Evolutionary conservation across 2,888 invertebrate genomes (phyloP).

Genomic region (Copidosoma aretas): DNA sequence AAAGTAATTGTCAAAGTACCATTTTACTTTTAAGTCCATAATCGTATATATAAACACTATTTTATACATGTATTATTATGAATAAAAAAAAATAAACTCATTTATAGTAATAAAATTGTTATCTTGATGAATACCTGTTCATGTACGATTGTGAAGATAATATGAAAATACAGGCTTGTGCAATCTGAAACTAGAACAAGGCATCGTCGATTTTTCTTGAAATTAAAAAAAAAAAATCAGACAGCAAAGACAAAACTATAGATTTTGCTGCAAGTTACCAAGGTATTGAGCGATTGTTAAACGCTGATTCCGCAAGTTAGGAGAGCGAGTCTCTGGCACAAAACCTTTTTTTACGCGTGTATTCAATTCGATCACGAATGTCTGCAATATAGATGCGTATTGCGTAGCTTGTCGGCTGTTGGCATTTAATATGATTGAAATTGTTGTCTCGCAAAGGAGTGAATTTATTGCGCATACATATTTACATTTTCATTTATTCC

Average conservation of each 20-base stretch:
- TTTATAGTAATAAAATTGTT: not conserved
- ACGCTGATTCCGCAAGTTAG: conserved; percentile 24
- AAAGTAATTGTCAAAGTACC: conserved; percentile 14
- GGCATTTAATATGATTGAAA: too few relatives aligned
- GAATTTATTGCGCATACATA: too few relatives aligned
- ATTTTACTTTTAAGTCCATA: conserved; percentile 13
- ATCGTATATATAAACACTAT: not conserved
- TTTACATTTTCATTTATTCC: not conserved
- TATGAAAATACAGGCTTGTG: not conserved
- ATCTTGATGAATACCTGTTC: not conserved
- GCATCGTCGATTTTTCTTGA: not conserved
- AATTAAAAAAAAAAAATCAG: not conserved
- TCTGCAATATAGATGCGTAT: not conserved
- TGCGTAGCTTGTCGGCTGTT: not conserved
- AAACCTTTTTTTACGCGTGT: conserved; percentile 14
- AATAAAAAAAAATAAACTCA: conserved; percentile 1
- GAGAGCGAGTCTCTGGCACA: conserved; percentile 28
- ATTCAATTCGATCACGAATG: not conserved
- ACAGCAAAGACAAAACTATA: not conserved
- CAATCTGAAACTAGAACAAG: not conserved
- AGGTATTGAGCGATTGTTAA: conserved; percentile 19
- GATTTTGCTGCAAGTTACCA: conserved; percentile 29
- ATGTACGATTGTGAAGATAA: not conserved
- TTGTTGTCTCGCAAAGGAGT: too few relatives aligned
- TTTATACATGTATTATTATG: conserved; percentile 1